A percentile compares a stretch with the other conserved stretches of the same genome.
phyloP scores from a whole-genome alignment of 1,140 invertebrate genomes.

The Sarcophaga peregrina region DNA sequence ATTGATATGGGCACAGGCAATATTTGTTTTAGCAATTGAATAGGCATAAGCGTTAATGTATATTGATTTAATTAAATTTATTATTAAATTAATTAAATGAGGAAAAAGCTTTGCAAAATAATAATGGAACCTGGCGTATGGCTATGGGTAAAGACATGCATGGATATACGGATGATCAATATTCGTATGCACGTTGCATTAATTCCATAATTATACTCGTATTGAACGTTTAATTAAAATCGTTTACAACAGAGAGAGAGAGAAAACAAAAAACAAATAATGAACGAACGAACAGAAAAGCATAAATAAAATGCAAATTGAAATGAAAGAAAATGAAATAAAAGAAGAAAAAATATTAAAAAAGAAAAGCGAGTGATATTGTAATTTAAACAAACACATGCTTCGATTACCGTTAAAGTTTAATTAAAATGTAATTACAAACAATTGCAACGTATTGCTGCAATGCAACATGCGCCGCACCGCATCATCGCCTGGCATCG shows the following conservation, averaged over 20 bases:
- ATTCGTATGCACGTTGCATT: background rate
- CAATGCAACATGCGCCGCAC: background rate
- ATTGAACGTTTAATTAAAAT: slow-evolving; percentile 20
- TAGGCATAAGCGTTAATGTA: no score
- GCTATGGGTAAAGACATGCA: no score
- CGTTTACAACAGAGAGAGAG: background rate
- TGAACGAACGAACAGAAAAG: no score
- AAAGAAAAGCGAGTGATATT: background rate
- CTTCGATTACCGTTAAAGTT: slow-evolving; percentile 31
- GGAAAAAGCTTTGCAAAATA: no score
- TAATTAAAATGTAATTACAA: slow-evolving; percentile 38
- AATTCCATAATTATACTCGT: background rate
- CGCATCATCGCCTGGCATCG: background rate
- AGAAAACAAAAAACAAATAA: no score
- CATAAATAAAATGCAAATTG: no score
- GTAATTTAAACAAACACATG: slow-evolving; percentile 1
- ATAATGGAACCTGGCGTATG: no score
- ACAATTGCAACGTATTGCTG: slow-evolving; percentile 27
- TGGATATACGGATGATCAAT: no score
- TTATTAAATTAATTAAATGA: no score
- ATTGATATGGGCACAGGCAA: no score
- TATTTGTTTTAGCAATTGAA: no score
- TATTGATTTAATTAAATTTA: no score
- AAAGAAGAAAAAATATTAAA: background rate
- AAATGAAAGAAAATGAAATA: background rate